Evolutionary conservation across 2,888 invertebrate species (phyloP).

Genomic region (Nomada fabriciana): DNA sequence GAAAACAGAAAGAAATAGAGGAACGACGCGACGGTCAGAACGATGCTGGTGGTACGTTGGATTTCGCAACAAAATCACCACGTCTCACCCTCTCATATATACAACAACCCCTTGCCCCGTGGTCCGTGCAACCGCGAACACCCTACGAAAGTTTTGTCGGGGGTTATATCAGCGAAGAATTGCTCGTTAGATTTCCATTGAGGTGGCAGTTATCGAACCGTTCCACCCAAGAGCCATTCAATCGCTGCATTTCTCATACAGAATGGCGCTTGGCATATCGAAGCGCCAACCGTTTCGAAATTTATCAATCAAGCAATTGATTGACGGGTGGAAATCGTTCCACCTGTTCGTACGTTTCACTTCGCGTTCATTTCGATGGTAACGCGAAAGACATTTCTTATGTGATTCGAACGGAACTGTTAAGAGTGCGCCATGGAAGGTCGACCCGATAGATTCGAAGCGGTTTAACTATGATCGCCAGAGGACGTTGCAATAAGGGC

Average conservation of each 20-base stretch:
- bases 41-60: conserved; percentile 21
- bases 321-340: no score
- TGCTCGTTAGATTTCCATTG: conserved; percentile 72
- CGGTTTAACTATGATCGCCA: conserved; percentile 29
- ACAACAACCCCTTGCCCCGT: neutral
- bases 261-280: neutral
- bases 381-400: neutral
- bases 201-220: conserved; percentile 55
- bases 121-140: conserved; percentile 8
- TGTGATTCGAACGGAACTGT: neutral
- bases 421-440: neutral
- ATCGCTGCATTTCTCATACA: neutral
- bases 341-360: neutral
- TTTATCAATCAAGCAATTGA: conserved; percentile 10
- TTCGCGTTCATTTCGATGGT: no score
- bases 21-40: conserved; percentile 23
- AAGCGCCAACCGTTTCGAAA: neutral
- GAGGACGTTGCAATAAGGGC: conserved; percentile 55
- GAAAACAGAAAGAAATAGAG: conserved; percentile 11
- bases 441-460: neutral
- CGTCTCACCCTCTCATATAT: conserved; percentile 36
- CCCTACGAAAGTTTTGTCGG: conserved; percentile 60
- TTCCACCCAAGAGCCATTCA: neutral
- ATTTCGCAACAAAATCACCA: conserved; percentile 61
- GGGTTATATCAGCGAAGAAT: conserved; percentile 61